Conservation (phyloP, 92 coral and sea anemone genomes). For the Anthopleura xanthogrammica region DNA sequence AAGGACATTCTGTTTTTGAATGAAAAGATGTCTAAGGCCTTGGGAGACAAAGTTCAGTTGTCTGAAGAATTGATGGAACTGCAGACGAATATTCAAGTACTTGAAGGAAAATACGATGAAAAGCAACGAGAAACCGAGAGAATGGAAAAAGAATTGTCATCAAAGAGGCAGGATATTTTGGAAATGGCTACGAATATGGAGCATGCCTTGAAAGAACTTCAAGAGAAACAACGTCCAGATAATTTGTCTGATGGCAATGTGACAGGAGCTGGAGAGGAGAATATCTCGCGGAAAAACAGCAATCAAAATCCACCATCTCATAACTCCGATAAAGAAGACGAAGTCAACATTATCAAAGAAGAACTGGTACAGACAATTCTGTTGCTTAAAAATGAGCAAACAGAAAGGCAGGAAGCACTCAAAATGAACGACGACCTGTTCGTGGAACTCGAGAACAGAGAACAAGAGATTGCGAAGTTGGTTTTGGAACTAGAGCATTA, state of each 20-base stretch:
- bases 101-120: constrained; percentile 46
- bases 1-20: constrained; percentile 64
- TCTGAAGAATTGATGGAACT: constrained; percentile 58
- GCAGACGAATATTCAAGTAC: constrained; percentile 42
- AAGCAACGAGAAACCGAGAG: constrained; percentile 46
- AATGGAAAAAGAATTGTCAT: constrained; percentile 49
- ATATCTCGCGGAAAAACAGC: not conserved
- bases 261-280: constrained; percentile 3
- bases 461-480: constrained; percentile 31
- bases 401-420: constrained; percentile 37
- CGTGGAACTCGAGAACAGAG: constrained; percentile 35
- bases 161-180: constrained; percentile 45
- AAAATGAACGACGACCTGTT: constrained; percentile 38
- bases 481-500: constrained; percentile 16
- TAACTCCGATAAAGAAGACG: constrained; percentile 12
- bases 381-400: constrained; percentile 24
- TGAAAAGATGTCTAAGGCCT: constrained; percentile 57
- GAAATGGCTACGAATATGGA: constrained; percentile 45
- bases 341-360: constrained; percentile 22
- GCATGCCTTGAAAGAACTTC: constrained; percentile 36
- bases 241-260: not conserved
- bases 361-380: constrained; percentile 34
- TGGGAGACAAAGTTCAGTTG: constrained; percentile 58
- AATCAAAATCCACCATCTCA: not conserved
- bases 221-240: constrained; percentile 19